Base-by-base conservation (phyloP, 2,113 vertebrate species). In the Seriola quinqueradiata region DNA sequence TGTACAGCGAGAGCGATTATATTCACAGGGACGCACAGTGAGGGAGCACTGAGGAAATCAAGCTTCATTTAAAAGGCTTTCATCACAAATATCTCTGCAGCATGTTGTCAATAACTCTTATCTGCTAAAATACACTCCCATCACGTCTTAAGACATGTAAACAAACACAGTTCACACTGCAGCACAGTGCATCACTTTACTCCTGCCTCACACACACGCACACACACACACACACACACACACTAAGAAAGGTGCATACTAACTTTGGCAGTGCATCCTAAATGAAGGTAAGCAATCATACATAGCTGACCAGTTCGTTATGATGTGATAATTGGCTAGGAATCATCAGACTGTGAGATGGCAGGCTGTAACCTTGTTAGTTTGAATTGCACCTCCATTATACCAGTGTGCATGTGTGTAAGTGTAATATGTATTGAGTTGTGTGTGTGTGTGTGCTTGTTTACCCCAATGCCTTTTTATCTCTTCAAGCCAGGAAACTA, bases 251-350 rank as follows among this genome's bases (percentile, higher is more conserved):
- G 46, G 66, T 32, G 12, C 42, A 14, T 72, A 65, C 54, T 58
- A 48, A 71, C 52, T 61, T 74, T 85, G 75, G 61, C 75, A 69
- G 55, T 14, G 61, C 61, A 72, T 81, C 75, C 32, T 81, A 85
- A 94, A 90, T 89, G 79, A 88, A 78, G 54, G 73, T 68, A 85
- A 87, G 83, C 81, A 83, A 81, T 83, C 85, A 77, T 85, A 81
- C 81, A 73, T 79, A 80, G 83, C 87, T 88, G 91, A 89, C 85
- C 86, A 75, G 75, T 88, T 93, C 85, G 88, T 93, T 90, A 91
- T 85, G 88, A 87, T 70, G 86, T 83, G 89, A 86, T 92, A 92
- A 94, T 94, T 94, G 90, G 86, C 70, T 72, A 36, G 83, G 73
- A 89, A 81, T 70, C 89, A 90, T 92, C 90, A 90, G 85, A 73